Conservation (phyloP, 1,140 invertebrate species). For the Tigriopus japonicus region DNA sequence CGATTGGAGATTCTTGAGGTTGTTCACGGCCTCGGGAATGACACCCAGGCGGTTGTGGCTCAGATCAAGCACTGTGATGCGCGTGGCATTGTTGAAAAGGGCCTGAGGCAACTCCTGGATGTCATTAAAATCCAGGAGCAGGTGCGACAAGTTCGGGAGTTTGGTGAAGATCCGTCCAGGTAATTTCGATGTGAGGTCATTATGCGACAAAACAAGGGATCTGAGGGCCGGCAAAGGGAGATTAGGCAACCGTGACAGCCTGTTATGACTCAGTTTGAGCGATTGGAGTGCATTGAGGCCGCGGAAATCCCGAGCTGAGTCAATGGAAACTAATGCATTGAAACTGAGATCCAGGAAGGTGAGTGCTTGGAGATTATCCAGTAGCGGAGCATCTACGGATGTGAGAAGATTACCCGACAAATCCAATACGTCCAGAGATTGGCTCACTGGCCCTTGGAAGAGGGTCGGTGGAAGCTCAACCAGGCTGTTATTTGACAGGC, state of each 20-base stretch:
- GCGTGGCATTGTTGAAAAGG: slow-evolving; percentile 63
- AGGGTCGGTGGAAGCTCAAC: not conserved
- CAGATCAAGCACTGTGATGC: slow-evolving; percentile 62
- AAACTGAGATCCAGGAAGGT: not conserved
- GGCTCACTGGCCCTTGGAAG: not conserved
- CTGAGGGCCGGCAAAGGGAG: not conserved
- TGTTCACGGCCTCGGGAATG: slow-evolving; percentile 19
- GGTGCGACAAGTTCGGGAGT: slow-evolving; percentile 61
- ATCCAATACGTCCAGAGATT: slow-evolving; percentile 14
- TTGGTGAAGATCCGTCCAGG: not conserved
- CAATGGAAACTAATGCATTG: not conserved
- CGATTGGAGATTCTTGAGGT: slow-evolving; percentile 41
- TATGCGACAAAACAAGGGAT: not conserved
- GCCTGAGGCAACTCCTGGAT: slow-evolving; percentile 24
- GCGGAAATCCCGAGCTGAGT: not conserved
- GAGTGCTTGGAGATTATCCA: not conserved
- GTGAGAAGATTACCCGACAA: slow-evolving; percentile 19
- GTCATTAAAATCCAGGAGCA: slow-evolving; percentile 66
- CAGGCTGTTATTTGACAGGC: not conserved
- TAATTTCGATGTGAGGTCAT: not conserved
- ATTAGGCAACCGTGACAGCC: not conserved
- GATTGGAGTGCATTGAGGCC: not conserved
- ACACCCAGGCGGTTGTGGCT: slow-evolving; percentile 23
- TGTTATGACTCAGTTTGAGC: not conserved
- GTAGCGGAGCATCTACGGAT: slow-evolving; percentile 18